Evolutionary conservation across 2,797 vertebrate species (phyloP), one percentile per base, ranked within the genome.

Genomic region (Ptychadena robeensis): DNA sequence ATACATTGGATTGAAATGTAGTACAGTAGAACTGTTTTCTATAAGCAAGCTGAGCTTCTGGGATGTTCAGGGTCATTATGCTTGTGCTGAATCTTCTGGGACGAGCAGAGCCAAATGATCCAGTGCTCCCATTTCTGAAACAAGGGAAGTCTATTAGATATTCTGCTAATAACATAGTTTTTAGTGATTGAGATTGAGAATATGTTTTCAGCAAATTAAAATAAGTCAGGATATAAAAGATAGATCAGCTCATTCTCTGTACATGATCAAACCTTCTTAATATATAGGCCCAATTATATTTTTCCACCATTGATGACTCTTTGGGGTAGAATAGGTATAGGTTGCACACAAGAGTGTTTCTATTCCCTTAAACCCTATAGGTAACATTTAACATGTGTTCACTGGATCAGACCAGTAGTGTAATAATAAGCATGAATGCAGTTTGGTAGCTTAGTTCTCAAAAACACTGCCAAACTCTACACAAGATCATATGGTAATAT

Each of bases 71-170:
- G 9, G n/a, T 3, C 28, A 14, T 44, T 78, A 83, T 11, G 68
- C 34, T 35, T 74, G 70, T 74, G 82, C 12, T 9, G 82, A 12
- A 18, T 84, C 82, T 11, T 84, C 82, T 35, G 82, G 63, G 14
- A 84, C 69, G 22, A 80, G 64, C 64, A 80, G 22, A 2, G 76
- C n/a, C 85, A 85, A 64, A 25, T 27, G 79, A 2, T 81, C 80
- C 65, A 85, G 44, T 27, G 75, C 64, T 57, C 81, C 85, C 28
- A 80, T 57, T 69, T 86, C 87, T 88, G 63, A 1, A 80, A 66
- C 1, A 14, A 77, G 5, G 22, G 66, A 28, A 28, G 59, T 27
- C 8, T 28, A 12, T 61, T 61, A 53, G 44, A 53, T n/a, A 53
- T n/a, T 53, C 44, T 53, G 18, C 44, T 22, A 53, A 53, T 1